A percentile compares a stretch with the other conserved stretches of the same genome.
phyloP scores from a whole-genome alignment of 1,140 invertebrate species.

The Ephestia elutella region DNA sequence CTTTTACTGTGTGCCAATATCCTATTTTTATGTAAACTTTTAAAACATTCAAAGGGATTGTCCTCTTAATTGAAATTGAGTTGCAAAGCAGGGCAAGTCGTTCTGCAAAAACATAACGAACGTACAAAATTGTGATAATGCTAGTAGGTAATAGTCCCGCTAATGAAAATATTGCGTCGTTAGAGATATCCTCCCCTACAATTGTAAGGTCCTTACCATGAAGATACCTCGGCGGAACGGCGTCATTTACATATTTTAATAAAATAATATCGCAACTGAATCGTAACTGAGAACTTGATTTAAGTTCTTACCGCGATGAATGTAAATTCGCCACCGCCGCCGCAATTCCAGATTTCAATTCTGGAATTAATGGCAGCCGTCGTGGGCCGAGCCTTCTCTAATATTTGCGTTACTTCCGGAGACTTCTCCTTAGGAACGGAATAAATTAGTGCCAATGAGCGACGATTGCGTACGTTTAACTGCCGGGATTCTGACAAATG shows the following conservation, averaged over 20 bases:
- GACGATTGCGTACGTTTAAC: slow-evolving; percentile 18
- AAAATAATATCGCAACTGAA: slow-evolving; percentile 74
- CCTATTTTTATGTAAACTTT: too few relatives aligned
- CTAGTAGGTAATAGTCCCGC: slow-evolving; percentile 41
- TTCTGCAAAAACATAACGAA: slow-evolving; percentile 31
- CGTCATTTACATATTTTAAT: slow-evolving; percentile 74
- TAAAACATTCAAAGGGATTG: background rate
- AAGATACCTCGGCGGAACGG: slow-evolving; percentile 56
- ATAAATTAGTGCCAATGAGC: slow-evolving; percentile 63
- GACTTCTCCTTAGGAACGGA: slow-evolving; percentile 62
- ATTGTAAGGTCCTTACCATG: slow-evolving; percentile 56
- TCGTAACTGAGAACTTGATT: slow-evolving; percentile 74
- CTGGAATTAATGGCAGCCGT: slow-evolving; percentile 70
- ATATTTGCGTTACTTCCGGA: slow-evolving; percentile 72
- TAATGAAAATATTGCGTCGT: slow-evolving; percentile 67
- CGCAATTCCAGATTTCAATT: slow-evolving; percentile 73
- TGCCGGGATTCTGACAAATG: background rate
- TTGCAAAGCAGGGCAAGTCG: slow-evolving; percentile 7
- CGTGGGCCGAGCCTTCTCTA: slow-evolving; percentile 63
- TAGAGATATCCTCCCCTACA: slow-evolving; percentile 56
- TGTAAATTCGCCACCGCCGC: slow-evolving; percentile 69
- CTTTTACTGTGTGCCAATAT: too few relatives aligned
- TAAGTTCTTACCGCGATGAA: slow-evolving; percentile 74
- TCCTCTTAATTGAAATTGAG: background rate
- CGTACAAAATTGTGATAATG: slow-evolving; percentile 45